Evolutionary conservation across 1,140 invertebrate genomes (phyloP), one percentile per base, ranked within the genome.

Genomic region (Dermatophagoides farinae): DNA sequence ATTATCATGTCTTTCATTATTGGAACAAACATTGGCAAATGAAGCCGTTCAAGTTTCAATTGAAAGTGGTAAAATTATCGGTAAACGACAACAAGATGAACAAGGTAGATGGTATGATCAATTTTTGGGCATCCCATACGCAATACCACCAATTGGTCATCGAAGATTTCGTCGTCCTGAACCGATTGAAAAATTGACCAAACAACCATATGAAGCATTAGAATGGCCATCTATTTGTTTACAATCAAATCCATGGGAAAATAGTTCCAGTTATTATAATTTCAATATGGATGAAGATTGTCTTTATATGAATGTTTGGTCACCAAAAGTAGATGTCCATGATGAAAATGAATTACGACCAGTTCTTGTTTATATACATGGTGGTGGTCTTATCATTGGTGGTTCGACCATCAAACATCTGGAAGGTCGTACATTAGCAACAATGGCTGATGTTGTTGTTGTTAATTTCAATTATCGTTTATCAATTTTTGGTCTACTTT

Each of bases 341-440:
- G 4, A 16, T 16, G 16, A 39, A 18, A 20, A 43, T 11, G 63
- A 20, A 38, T 38, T 31, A 11, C 41, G 43, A 37, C 25, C 63
- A 22, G 63, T 64, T 16, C 50, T 64, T 55, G 62, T 64, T 31
- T 64, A 47, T 54, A 52, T 64, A 10, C 62, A 64, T 50, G 63
- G 63, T 25, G 63, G 63, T 0, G 61, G 37, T 1, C 65, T 64
- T 49, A n/a, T 41, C 4, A 40, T 22, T n/a, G 64, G 59, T 23
- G 18, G 38, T 18, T 60, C 39, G 14, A 23, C 18, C 11, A 41
- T 50, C 43, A 22, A 50, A 12, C 47, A 55, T 25, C 65, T 62
- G 39, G 57, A 89, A 71, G 86, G 84, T 0, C 82, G 85, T 66
- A 82, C 87, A 64, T 80, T 90, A 77, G 82, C 85, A 20, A 81